phyloP scores from a whole-genome alignment of 2,797 vertebrate species.

The Molossus molossus region DNA sequence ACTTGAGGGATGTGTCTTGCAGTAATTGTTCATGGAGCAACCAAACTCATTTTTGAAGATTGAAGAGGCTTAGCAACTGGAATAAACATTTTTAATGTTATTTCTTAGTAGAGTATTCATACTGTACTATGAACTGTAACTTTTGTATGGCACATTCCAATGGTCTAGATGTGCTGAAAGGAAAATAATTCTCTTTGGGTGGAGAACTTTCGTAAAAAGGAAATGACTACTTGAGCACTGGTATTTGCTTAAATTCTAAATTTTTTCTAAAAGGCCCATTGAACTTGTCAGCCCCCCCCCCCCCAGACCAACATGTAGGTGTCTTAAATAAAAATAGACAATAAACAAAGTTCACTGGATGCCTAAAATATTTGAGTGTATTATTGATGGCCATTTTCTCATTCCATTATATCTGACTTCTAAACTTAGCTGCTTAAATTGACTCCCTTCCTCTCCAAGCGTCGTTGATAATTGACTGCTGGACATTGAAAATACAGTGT shows the following conservation, averaged over 20 bases:
- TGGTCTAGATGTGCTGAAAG: constrained; percentile 57
- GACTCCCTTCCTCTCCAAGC: neutral
- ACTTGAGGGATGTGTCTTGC: neutral
- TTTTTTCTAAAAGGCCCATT: constrained; percentile 60
- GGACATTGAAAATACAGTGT: constrained; percentile 55
- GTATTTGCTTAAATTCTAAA: constrained; percentile 51
- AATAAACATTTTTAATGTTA: constrained; percentile 40
- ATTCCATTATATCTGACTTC: constrained; percentile 55
- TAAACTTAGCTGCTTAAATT: neutral
- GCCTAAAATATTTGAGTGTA: constrained; percentile 38
- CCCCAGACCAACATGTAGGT: neutral
- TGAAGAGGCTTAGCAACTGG: neutral
- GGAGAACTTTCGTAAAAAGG: constrained; percentile 59
- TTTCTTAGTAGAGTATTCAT: constrained; percentile 34
- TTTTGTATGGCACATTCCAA: neutral
- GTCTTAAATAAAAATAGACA: constrained; percentile 66
- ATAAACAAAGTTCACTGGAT: constrained; percentile 19
- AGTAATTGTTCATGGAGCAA: neutral
- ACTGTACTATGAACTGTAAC: neutral
- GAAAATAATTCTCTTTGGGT: constrained; percentile 59
- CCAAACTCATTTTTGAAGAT: constrained; percentile 34
- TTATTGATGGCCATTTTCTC: constrained; percentile 39
- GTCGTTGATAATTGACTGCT: constrained; percentile 33
- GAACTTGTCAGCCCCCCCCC: neutral
- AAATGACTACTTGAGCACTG: constrained; percentile 39